phyloP scores from a whole-genome alignment of 1,140 invertebrate genomes.

The Eriocheir sinensis region DNA sequence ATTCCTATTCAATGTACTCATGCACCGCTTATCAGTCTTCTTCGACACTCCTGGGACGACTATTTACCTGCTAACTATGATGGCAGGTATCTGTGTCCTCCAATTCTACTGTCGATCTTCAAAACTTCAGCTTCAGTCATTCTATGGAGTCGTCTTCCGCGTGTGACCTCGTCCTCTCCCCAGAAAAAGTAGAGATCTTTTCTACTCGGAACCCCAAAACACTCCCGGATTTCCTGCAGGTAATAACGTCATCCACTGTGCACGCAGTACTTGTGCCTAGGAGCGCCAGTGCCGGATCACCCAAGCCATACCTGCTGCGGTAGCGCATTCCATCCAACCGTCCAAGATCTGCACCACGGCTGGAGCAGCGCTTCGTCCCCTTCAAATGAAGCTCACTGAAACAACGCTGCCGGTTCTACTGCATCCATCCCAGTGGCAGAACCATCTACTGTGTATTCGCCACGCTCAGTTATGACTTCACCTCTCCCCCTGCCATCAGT shows the following conservation, averaged over 20 bases:
- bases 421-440: too few species aligned
- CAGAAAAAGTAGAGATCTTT: neutral
- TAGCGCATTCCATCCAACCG: neutral
- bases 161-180: neutral
- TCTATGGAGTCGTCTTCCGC: neutral
- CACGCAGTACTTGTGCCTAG: neutral
- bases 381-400: neutral
- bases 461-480: neutral
- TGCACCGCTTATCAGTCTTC: constrained; percentile 31
- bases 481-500: neutral
- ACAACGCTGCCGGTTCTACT: neutral
- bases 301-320: neutral
- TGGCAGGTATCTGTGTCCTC: constrained; percentile 8
- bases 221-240: too few species aligned
- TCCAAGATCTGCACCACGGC: neutral
- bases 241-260: neutral
- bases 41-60: neutral
- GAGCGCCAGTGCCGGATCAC: neutral
- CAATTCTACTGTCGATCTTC: neutral
- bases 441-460: neutral
- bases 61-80: neutral
- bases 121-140: neutral
- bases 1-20: neutral
- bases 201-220: neutral
- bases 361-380: neutral